Base-by-base conservation (phyloP, 2,113 vertebrate species). In the Grantiella picta region DNA sequence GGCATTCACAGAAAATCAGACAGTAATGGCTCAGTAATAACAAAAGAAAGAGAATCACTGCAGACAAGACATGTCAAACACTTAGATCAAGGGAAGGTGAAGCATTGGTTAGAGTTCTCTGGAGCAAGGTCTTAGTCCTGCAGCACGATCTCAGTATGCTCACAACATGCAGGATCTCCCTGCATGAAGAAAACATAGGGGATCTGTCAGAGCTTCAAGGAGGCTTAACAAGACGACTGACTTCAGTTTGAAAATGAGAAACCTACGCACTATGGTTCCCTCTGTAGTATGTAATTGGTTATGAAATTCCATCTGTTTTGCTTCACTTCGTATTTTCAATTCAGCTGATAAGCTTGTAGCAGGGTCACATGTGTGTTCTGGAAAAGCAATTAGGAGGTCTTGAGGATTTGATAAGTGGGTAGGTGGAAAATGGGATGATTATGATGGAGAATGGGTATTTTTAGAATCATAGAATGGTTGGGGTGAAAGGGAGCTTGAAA, bases 301-400 rank as follows among this genome's bases (percentile, higher is more conserved):
- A 71, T 88, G 90, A 94, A 92, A 94, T 90, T 96, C 93, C 85
- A 94, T 85, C 87, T 96, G 79, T 75, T 95, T 95, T 91, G 52
- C 82, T 96, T 95, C 90, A 81, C 71, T 95, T 93, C 5, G 0
- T 82, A 52, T 93, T 96, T 97, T 83, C 82, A 90, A 24, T 52
- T 89, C 3, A 0, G 40, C 47, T 88, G 52, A 83, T 86, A 85
- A 94, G 40, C 71, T 85, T 57, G 40, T 72, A 80, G 45, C 75
- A 86, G 50, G 71, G 82, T 88, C 76, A 86, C 1, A 4, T 60
- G 61, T 15, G 3, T 66, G 75, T 63, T 91, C 82, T 85, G 66
- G 44, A 50, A 89, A 87, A 92, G 87, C 42, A 90, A 4, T 82
- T 69, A 63, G 17, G 68, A 75, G 52, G 35, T 80, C 59, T 82